Evolutionary conservation across 2,113 vertebrate species (phyloP).

Genomic region (Alaudala cheleensis): DNA sequence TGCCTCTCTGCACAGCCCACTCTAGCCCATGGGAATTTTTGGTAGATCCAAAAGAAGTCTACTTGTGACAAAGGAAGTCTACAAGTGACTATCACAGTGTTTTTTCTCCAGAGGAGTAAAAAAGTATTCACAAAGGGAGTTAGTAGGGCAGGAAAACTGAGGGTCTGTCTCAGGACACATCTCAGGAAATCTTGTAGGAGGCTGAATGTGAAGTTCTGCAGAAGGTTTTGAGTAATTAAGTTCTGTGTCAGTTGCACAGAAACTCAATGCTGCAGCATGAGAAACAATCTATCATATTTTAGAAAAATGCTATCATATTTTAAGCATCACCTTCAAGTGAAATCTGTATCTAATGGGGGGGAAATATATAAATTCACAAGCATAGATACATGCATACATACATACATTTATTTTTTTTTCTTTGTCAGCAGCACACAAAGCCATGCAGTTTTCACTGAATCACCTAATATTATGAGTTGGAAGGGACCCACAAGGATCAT

Average conservation of each 20-base stretch:
- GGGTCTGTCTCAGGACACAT: neutral
- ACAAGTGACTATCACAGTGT: neutral
- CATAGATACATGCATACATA: neutral
- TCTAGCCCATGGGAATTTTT: neutral
- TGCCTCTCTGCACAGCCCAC: neutral
- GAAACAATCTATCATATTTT: neutral
- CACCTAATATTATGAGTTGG: neutral
- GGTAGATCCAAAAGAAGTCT: neutral
- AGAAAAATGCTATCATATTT: neutral
- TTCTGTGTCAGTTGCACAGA: neutral
- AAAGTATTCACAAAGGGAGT: neutral
- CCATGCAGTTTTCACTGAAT: neutral
- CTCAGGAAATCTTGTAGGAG: neutral
- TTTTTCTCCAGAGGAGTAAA: neutral
- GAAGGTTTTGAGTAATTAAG: neutral
- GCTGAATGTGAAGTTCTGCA: neutral
- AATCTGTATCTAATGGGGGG: neutral
- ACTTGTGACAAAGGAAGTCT: too few species aligned
- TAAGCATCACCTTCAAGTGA: neutral
- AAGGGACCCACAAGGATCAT: neutral
- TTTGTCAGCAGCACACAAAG: neutral
- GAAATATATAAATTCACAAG: neutral
- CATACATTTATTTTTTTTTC: neutral
- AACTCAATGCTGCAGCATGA: neutral
- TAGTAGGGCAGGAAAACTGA: neutral